A percentile compares a stretch with the other conserved stretches of the same genome.
Conservation (phyloP, 2,113 vertebrate genomes). For the Pristiophorus japonicus region DNA sequence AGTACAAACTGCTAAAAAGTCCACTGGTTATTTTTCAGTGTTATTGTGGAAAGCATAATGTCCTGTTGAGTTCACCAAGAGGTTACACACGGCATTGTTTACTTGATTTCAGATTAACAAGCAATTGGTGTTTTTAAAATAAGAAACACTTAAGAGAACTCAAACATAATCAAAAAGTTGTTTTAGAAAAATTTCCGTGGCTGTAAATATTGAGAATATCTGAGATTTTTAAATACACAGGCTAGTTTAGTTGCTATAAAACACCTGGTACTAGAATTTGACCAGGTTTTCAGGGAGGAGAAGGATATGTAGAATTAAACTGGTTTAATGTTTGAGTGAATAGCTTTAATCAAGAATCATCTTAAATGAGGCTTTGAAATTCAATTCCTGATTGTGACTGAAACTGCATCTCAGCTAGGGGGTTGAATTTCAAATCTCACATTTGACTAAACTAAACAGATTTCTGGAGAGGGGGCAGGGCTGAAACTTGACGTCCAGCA, state of each 20-base stretch:
- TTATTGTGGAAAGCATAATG: background rate
- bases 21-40: background rate
- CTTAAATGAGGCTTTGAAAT: too few relatives aligned
- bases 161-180: background rate
- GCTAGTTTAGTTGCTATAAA: background rate
- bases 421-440: too few relatives aligned
- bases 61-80: background rate
- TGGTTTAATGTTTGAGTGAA: background rate
- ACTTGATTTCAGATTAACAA: background rate
- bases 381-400: too few relatives aligned
- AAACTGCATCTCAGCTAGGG: too few relatives aligned
- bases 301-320: background rate
- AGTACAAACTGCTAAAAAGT: background rate
- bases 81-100: background rate
- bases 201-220: constrained; percentile 31
- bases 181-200: constrained; percentile 16
- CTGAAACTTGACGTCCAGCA: too few relatives aligned
- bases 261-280: background rate
- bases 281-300: background rate
- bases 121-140: background rate
- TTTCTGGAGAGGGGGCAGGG: too few relatives aligned
- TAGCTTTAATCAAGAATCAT: too few relatives aligned
- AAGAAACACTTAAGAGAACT: constrained; percentile 25
- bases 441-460: too few relatives aligned
- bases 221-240: background rate